Conservation (phyloP, 2,797 vertebrate genomes). For the Mus caroli region DNA sequence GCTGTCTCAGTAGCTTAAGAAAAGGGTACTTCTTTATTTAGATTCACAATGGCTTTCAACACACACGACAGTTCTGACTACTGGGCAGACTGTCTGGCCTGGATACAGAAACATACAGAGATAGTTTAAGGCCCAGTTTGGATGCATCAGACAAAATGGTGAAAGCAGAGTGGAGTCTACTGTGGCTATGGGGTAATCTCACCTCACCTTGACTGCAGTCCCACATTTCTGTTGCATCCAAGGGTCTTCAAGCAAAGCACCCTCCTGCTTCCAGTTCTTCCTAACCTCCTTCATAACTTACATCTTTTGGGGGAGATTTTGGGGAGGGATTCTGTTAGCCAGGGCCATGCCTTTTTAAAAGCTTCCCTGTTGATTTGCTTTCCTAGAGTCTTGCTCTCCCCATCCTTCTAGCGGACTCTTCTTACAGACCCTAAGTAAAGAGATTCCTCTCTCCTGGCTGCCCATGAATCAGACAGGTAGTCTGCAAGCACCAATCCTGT, state of each 20-base stretch:
- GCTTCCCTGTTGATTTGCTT: not conserved
- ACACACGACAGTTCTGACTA: not conserved
- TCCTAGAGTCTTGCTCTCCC: too few species aligned
- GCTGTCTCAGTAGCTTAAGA: not conserved
- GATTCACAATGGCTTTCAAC: not conserved
- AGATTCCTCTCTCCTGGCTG: not conserved
- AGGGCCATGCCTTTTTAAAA: not conserved
- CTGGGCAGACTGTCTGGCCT: not conserved
- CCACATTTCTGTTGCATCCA: not conserved
- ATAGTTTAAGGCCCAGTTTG: not conserved
- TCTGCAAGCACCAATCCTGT: not conserved
- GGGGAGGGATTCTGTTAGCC: not conserved
- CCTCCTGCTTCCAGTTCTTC: not conserved
- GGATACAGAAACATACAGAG: not conserved
- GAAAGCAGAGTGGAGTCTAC: not conserved
- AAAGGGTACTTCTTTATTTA: slow-evolving; percentile 4
- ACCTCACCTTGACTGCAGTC: accelerated
- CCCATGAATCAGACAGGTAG: not conserved
- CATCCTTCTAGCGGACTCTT: not conserved
- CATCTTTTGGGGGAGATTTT: not conserved
- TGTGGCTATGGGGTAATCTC: not conserved
- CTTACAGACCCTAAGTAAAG: not conserved
- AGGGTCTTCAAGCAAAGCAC: not conserved
- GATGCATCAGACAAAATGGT: not conserved
- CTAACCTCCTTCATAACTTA: not conserved